Evolutionary conservation across 2,797 vertebrate genomes (phyloP), one percentile per base, ranked within the genome.

Genomic region (Gallinago nigripennis): DNA sequence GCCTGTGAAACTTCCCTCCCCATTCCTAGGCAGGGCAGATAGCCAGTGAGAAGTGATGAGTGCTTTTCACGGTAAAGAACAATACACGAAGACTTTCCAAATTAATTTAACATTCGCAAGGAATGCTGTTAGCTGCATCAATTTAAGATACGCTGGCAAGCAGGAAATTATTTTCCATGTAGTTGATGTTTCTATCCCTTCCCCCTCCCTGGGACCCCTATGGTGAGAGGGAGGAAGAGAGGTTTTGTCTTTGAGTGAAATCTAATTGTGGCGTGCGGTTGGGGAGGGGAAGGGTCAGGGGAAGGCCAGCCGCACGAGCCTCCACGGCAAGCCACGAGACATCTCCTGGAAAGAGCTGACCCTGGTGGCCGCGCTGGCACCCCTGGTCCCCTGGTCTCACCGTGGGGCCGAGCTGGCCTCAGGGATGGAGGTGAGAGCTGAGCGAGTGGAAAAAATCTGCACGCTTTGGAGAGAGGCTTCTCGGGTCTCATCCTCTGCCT

Each of bases 31-130:
- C 90, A 83, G 90, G 96, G 97, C 90, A 75, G 88, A 93, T 50
- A 92, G 95, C 91, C 92, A 92, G 93, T 14, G 13, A 95, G 91
- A 96, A 97, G 90, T 68, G 97, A 95, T 95, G 97, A 97, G 95
- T 94, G 96, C 89, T 97, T 96, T 97, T 92, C 91, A 95, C 57
- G 61, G 54, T 84, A 92, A 94, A 89, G 93, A 96, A 97, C 96
- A 96, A 97, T 96, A 93, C 58, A 96, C 64, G 94, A 97, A 94
- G 92, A 96, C 96, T 93, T 96, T 95, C 95, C 97, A 98, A 97
- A 98, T 97, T 97, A 97, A 97, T 97, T 97, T 97, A 97, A 97
- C 96, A 96, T 96, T 97, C 58, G 3, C 80, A 91, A 96, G 89
- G 91, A 97, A 95, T 95, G 84, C 80, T 96, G 94, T 90, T 91